Evolutionary conservation across 2,888 invertebrate genomes (phyloP).

Genomic region (Seira ritae): DNA sequence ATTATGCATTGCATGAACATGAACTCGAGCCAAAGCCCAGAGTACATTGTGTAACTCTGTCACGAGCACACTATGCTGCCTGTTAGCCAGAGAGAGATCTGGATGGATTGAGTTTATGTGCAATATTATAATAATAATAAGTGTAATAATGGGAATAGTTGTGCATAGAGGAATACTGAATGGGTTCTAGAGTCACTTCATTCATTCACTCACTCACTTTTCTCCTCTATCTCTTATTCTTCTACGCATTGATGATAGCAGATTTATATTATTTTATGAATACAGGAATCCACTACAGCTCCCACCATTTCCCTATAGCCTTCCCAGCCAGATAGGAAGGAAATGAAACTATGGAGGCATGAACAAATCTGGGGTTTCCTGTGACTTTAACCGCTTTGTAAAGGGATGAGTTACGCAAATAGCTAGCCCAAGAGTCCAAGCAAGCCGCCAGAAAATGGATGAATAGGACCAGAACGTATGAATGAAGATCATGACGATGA

Average conservation of each 20-base stretch:
- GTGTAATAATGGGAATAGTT: constrained; percentile 55
- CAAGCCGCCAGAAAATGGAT: constrained; percentile 24
- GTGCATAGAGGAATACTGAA: constrained; percentile 46
- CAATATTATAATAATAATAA: constrained; percentile 59
- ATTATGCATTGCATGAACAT: too few relatives aligned
- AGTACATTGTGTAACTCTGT: constrained; percentile 58
- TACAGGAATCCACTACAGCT: background rate
- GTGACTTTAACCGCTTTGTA: constrained; percentile 7
- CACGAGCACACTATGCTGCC: constrained; percentile 62
- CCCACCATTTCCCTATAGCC: background rate
- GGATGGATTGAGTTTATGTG: constrained; percentile 63
- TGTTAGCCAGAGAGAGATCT: constrained; percentile 56
- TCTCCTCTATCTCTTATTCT: constrained; percentile 51
- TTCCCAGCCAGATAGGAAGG: background rate
- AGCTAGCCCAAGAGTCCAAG: constrained; percentile 16
- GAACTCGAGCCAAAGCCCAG: constrained; percentile 6
- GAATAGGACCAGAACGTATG: constrained; percentile 32
- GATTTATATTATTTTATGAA: constrained; percentile 39
- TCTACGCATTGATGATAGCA: constrained; percentile 33
- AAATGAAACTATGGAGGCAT: background rate
- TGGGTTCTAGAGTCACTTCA: constrained; percentile 13
- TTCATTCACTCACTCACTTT: constrained; percentile 41
- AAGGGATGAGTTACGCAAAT: constrained; percentile 7
- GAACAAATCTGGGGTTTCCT: background rate
- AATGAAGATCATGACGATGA: constrained; percentile 17